These are phyloP conservation scores for Pristionchus arcanus DNA, from an alignment of 2,888 invertebrate genomes.

Conservation along the genomic window DNA sequence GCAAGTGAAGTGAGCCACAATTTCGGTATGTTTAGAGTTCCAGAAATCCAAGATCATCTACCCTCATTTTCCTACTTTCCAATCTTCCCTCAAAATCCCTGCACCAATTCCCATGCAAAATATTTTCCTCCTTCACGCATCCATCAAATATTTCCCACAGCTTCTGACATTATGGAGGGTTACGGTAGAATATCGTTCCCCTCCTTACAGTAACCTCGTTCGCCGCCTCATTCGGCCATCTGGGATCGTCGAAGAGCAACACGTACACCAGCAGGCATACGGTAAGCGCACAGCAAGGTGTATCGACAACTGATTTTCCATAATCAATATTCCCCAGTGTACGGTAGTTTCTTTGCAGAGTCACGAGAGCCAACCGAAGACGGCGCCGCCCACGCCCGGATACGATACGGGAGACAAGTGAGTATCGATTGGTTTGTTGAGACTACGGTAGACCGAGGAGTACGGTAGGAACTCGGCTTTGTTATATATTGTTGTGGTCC, in stretches of 20 bases:
- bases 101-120: neutral
- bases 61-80: neutral
- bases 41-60: neutral
- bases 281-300: neutral
- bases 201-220: slow-evolving; percentile 36
- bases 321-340: neutral
- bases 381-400: slow-evolving; percentile 51
- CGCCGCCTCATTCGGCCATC: slow-evolving; percentile 46
- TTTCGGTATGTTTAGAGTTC: neutral
- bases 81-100: neutral
- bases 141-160: neutral
- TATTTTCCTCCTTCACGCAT: neutral
- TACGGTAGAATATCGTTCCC: neutral
- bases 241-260: neutral
- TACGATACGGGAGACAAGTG: slow-evolving; percentile 54
- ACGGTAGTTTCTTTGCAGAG: neutral
- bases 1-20: neutral
- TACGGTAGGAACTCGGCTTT: neutral
- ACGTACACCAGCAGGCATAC: slow-evolving; percentile 43
- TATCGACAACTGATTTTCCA: neutral
- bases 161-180: neutral
- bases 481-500: neutral
- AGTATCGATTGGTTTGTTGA: neutral
- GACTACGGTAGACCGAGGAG: neutral
- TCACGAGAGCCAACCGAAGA: slow-evolving; percentile 51